phyloP scores from a whole-genome alignment of 2,113 vertebrate genomes.

The Buteo buteo region DNA sequence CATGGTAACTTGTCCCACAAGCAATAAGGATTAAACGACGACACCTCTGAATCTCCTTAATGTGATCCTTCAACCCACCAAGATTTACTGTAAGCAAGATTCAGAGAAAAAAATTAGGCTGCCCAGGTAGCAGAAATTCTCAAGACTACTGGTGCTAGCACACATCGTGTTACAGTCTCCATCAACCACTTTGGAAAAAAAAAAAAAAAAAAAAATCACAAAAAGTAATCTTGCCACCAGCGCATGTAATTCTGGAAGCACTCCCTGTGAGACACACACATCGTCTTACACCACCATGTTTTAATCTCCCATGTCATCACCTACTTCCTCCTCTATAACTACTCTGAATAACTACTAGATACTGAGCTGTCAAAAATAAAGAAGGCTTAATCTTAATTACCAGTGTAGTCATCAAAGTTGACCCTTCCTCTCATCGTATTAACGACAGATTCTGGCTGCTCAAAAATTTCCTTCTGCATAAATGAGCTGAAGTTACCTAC shows the following conservation, averaged over 20 bases:
- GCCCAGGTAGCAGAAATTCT: not conserved
- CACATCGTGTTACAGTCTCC: accelerated
- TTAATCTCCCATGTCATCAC: not conserved
- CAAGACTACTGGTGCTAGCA: too few species aligned
- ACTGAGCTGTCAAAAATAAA: not conserved
- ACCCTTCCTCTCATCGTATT: conserved; percentile 99
- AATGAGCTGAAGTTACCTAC: conserved; percentile 97
- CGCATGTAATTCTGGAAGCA: accelerated
- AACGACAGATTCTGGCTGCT: conserved; percentile 97
- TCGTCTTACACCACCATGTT: not conserved
- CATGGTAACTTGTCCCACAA: conserved; percentile 96
- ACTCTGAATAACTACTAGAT: not conserved
- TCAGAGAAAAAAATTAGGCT: not conserved
- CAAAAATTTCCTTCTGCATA: conserved; percentile 99
- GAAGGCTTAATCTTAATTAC: conserved; percentile 64
- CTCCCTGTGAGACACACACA: not conserved
- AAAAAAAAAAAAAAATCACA: too few species aligned
- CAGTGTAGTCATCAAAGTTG: conserved; percentile 95
- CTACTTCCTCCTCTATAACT: not conserved
- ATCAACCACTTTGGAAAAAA: not conserved
- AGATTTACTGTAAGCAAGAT: conserved; percentile 80
- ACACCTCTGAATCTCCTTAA: conserved; percentile 98
- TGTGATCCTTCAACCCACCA: conserved; percentile 96
- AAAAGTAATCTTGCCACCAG: not conserved
- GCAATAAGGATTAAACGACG: conserved; percentile 94